Percentiles rank a stretch among this genome's conserved stretches.
Conservation (phyloP, 2,797 vertebrate genomes). For the Alcedo quadribrachys region DNA sequence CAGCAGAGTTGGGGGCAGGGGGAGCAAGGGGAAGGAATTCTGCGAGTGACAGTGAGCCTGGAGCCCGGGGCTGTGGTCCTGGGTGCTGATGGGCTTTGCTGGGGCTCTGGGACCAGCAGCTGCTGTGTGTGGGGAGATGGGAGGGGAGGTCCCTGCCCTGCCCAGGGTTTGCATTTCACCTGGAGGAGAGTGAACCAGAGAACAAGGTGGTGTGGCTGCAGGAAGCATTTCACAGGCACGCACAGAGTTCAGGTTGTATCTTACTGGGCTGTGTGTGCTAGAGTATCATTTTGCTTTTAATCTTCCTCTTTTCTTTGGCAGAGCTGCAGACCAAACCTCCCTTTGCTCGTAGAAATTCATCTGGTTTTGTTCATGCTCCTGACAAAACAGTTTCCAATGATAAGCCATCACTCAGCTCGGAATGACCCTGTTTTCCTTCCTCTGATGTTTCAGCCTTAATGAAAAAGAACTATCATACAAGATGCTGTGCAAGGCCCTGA, state of each 20-base stretch:
- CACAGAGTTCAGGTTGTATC: neutral
- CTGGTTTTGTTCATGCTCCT: neutral
- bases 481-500: neutral
- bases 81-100: fast-evolving
- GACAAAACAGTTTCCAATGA: neutral
- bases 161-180: neutral
- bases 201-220: neutral
- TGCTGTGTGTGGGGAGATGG: no score
- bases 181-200: neutral
- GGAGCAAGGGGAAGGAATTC: neutral
- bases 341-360: neutral
- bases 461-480: neutral
- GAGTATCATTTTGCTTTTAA: neutral
- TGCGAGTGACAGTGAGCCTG: fast-evolving
- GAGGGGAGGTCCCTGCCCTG: neutral
- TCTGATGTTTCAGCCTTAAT: neutral
- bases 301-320: neutral
- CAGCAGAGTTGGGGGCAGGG: neutral
- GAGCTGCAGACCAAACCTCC: neutral
- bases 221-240: neutral
- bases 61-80: neutral
- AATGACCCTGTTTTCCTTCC: neutral
- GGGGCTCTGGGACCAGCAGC: neutral
- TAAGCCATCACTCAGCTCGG: neutral
- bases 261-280: neutral